phyloP scores from a whole-genome alignment of 2,113 vertebrate species.

The Crotophaga sulcirostris region DNA sequence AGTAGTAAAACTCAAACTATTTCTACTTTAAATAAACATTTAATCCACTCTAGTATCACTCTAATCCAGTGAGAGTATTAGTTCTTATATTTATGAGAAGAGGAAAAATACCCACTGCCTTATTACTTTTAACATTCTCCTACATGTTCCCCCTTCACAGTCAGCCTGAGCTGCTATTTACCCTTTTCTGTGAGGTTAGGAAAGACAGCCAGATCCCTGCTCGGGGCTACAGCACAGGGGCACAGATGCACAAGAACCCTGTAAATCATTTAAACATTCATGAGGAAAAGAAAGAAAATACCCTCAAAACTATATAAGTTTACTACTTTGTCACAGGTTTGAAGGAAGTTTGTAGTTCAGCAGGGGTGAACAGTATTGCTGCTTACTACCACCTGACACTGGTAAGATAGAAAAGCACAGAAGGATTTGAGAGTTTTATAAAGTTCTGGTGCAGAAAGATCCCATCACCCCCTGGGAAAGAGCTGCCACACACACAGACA shows the following conservation, averaged over 20 bases:
- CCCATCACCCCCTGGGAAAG: not conserved
- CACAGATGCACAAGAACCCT: not conserved
- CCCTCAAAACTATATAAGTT: rapidly evolving
- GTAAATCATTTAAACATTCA: not conserved
- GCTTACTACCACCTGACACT: rapidly evolving
- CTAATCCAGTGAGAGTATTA: not conserved
- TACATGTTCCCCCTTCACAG: not conserved
- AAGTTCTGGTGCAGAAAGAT: not conserved
- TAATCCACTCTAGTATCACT: not conserved
- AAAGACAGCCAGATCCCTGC: not conserved
- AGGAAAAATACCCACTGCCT: not conserved
- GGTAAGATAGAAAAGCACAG: not conserved
- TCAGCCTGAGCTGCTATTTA: not conserved
- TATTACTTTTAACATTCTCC: rapidly evolving
- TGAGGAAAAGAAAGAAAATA: not conserved
- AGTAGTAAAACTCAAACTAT: not conserved
- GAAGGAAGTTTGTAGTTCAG: not conserved
- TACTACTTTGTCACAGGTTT: not conserved
- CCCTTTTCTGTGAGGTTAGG: not conserved
- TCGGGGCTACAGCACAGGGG: rapidly evolving
- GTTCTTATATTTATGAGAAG: not conserved
- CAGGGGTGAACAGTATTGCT: not conserved
- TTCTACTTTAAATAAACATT: not conserved
- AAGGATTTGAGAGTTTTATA: not conserved
- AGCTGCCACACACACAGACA: not conserved